Evolutionary conservation across 2,113 vertebrate species (phyloP).

Genomic region (Ivindomyrus marchei): DNA sequence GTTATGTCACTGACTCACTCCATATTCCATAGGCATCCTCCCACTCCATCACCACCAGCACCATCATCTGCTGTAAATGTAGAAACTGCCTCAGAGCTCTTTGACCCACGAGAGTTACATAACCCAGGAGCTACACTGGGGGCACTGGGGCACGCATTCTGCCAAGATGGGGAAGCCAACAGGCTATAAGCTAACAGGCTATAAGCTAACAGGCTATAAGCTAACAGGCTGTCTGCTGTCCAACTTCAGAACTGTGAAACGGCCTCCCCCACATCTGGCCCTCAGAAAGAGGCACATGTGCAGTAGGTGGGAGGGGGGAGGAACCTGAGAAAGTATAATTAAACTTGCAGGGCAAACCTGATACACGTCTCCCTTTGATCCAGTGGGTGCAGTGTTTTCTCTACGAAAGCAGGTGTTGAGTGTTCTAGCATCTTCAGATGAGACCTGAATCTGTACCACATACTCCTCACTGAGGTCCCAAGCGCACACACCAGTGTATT

Average conservation of each 20-base stretch:
- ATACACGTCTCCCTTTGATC: slow-evolving; percentile 35
- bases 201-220: not conserved
- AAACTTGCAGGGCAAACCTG: slow-evolving; percentile 52
- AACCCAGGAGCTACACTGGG: slow-evolving; percentile 29
- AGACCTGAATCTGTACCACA: not conserved
- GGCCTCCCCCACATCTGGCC: slow-evolving; percentile 38
- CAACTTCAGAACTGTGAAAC: not conserved
- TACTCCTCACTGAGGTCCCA: not conserved
- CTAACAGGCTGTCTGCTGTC: not conserved
- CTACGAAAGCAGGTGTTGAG: slow-evolving; percentile 14
- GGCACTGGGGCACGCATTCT: not conserved
- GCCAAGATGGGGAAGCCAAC: not conserved
- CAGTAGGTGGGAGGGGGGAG: slow-evolving; percentile 52
- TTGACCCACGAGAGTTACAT: slow-evolving; percentile 40
- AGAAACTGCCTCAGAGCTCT: slow-evolving; percentile 21
- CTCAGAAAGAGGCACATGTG: slow-evolving; percentile 49
- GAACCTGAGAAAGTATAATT: slow-evolving; percentile 60
- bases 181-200: not conserved
- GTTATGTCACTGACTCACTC: not conserved
- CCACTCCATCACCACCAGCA: no score
- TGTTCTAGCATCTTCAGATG: not conserved
- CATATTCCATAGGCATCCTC: not conserved
- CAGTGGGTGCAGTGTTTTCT: slow-evolving; percentile 27
- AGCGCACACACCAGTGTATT: not conserved
- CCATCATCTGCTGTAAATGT: slow-evolving; percentile 14